phyloP scores from a whole-genome alignment of 2,888 invertebrate species.

The Tetanocera ferruginea region DNA sequence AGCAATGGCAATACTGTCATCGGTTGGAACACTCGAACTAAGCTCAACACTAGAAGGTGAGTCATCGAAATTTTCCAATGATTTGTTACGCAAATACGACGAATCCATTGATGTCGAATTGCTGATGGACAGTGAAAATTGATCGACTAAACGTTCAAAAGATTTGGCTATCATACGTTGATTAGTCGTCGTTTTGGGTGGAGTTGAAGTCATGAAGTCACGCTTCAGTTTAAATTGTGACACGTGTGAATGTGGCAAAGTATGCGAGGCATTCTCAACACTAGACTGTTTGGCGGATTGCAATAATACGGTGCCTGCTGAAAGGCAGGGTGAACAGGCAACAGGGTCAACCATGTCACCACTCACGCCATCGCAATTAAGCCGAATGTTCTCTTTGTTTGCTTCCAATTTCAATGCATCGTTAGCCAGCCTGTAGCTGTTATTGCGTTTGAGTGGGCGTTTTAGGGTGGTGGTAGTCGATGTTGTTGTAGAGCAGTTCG shows the following conservation, averaged over 20 bases:
- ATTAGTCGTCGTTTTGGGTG: slow-evolving; percentile 39
- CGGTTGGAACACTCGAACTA: not conserved
- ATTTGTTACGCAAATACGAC: slow-evolving; percentile 67
- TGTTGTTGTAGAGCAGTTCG: not conserved
- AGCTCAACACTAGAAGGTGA: slow-evolving; percentile 56
- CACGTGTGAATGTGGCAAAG: slow-evolving; percentile 56
- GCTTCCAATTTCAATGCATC: slow-evolving; percentile 71
- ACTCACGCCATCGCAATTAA: slow-evolving; percentile 30
- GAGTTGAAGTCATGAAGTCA: slow-evolving; percentile 33
- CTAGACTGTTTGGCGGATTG: slow-evolving; percentile 8
- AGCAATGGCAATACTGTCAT: slow-evolving; percentile 35
- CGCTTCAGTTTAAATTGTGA: slow-evolving; percentile 54
- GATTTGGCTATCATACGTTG: slow-evolving; percentile 77
- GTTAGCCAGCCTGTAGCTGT: slow-evolving; percentile 88
- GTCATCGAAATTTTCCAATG: slow-evolving; percentile 68
- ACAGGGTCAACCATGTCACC: not conserved
- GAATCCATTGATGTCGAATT: slow-evolving; percentile 63
- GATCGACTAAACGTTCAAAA: slow-evolving; percentile 69
- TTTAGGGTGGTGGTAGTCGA: slow-evolving; percentile 51
- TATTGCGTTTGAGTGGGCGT: slow-evolving; percentile 78
- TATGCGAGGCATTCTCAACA: slow-evolving; percentile 46
- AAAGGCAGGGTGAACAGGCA: not conserved
- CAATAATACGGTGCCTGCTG: too few relatives aligned
- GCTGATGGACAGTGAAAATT: slow-evolving; percentile 64
- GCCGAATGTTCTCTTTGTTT: slow-evolving; percentile 61